A percentile compares a stretch with the other conserved stretches of the same genome.
These are phyloP conservation scores for Euthynnus affinis DNA, from an alignment of 2,797 vertebrate genomes.

Conservation along the genomic window DNA sequence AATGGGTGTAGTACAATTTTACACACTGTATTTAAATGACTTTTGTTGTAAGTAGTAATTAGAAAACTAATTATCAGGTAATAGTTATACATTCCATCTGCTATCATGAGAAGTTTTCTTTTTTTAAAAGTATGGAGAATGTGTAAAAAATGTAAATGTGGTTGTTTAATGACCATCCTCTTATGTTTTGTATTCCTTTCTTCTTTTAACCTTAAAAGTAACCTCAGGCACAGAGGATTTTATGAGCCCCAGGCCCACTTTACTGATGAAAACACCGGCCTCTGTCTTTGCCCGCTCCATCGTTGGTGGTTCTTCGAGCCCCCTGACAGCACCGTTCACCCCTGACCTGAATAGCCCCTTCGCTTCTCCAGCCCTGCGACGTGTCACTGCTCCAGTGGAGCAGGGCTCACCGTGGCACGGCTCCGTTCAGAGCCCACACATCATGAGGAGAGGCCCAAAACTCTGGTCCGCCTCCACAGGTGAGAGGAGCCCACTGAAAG, in stretches of 20 bases:
- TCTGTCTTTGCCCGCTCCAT: constrained; percentile 87
- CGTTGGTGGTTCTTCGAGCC: constrained; percentile 74
- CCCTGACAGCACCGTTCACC: constrained; percentile 83
- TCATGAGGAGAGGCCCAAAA: constrained; percentile 90
- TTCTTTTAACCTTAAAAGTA: constrained; percentile 64
- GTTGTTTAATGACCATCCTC: fast-evolving
- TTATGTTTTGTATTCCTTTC: background rate
- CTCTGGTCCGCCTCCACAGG: constrained; percentile 93
- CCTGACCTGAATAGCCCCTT: constrained; percentile 87
- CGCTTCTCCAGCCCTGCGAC: constrained; percentile 83
- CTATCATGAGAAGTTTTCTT: background rate
- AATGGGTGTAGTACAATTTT: too few species aligned
- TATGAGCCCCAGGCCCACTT: constrained; percentile 80
- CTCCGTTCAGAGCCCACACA: constrained; percentile 88
- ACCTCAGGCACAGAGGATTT: constrained; percentile 80
- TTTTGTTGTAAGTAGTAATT: background rate
- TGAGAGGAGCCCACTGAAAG: constrained; percentile 59
- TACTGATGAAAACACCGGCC: constrained; percentile 81
- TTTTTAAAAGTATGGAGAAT: too few species aligned
- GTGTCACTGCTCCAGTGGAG: constrained; percentile 82
- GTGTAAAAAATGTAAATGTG: background rate
- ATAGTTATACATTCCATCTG: background rate
- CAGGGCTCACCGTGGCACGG: constrained; percentile 86
- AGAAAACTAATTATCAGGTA: background rate
- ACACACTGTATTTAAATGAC: background rate